Conservation (phyloP, 2,113 vertebrate genomes). For the Hemibagrus wyckioides region DNA sequence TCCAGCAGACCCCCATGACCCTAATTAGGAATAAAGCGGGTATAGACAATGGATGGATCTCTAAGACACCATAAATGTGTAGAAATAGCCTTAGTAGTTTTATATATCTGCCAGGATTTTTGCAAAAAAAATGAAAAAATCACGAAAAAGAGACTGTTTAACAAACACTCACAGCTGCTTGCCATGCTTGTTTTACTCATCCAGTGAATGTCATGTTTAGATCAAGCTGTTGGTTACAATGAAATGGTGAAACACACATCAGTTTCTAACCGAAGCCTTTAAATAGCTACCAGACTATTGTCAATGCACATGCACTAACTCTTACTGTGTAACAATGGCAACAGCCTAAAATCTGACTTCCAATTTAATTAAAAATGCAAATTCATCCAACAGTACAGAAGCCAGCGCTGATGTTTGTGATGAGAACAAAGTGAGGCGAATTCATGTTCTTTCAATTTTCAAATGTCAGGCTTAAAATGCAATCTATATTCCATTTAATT, state of each 20-base stretch:
- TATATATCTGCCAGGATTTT: neutral
- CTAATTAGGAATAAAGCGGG: no score
- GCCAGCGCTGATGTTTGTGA: neutral
- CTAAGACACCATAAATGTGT: neutral
- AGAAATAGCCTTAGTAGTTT: neutral
- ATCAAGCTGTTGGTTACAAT: neutral
- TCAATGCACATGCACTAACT: neutral
- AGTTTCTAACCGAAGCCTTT: neutral
- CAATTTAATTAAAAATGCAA: neutral
- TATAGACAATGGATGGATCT: no score
- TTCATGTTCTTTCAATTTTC: neutral
- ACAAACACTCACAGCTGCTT: neutral
- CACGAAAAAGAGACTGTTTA: neutral
- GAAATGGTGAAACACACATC: neutral
- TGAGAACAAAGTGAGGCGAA: neutral
- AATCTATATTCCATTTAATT: neutral
- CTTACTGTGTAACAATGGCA: neutral
- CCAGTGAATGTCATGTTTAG: neutral
- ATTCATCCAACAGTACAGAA: neutral
- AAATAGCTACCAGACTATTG: neutral
- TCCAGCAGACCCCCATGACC: no score
- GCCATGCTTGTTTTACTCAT: neutral
- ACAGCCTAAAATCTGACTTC: neutral
- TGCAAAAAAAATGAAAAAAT: no score
- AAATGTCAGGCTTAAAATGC: conserved; percentile 1